Evolutionary conservation across 2,888 invertebrate species (phyloP).

Genomic region (Pristionchus japonicus): DNA sequence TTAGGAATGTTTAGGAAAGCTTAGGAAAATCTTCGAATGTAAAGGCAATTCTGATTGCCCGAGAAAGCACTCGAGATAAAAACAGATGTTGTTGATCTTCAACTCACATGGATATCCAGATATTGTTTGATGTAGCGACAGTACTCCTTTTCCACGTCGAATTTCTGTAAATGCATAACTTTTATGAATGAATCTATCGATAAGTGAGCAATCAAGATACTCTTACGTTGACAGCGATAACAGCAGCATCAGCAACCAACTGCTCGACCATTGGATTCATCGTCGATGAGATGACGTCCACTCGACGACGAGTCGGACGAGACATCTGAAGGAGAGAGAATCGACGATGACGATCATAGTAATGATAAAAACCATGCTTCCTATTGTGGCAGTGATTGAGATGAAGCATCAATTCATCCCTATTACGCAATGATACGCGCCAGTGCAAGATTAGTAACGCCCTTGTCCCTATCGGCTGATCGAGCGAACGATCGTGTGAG

Average conservation of each 20-base stretch:
- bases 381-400: no score
- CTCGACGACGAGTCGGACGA: conserved; percentile 15
- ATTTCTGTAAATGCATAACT: no score
- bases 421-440: background rate
- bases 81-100: background rate
- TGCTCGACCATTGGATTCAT: conserved; percentile 31
- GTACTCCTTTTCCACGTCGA: conserved; percentile 46
- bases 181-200: no score
- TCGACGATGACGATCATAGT: background rate
- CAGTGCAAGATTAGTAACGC: background rate
- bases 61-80: background rate
- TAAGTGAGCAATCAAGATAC: background rate
- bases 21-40: no score
- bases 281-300: conserved; percentile 37
- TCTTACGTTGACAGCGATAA: conserved; percentile 37
- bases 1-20: no score
- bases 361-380: no score
- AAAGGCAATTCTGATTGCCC: no score
- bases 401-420: background rate
- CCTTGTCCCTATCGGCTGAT: background rate
- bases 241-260: conserved; percentile 41
- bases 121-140: conserved; percentile 39
- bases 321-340: conserved; percentile 36
- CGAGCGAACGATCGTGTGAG: background rate
- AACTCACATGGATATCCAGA: background rate